Conservation (phyloP, 2,113 vertebrate species). For the Electrona antarctica region DNA sequence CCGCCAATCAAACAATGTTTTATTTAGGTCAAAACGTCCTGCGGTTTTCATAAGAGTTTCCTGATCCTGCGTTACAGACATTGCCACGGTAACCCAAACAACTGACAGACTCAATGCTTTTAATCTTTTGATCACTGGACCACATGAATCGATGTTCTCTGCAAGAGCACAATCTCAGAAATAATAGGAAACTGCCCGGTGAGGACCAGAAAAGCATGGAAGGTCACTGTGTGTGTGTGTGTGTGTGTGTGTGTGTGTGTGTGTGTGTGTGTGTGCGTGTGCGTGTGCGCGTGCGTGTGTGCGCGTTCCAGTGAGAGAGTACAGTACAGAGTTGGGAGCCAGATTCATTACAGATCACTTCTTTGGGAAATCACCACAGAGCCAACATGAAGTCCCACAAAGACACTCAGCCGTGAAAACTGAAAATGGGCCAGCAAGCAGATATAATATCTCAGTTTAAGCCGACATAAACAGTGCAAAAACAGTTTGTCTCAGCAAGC, state of each 20-base stretch:
- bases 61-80: constrained; percentile 33
- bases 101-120: constrained; percentile 32
- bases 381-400: constrained; percentile 33
- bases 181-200: constrained; percentile 53
- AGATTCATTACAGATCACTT: constrained; percentile 41
- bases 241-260: background rate
- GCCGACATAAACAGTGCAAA: constrained; percentile 24
- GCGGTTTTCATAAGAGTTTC: constrained; percentile 58
- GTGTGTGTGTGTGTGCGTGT: background rate
- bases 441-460: constrained; percentile 17
- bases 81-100: constrained; percentile 49
- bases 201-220: constrained; percentile 16
- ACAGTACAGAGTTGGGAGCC: constrained; percentile 24
- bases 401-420: constrained; percentile 32
- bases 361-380: constrained; percentile 26
- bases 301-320: constrained; percentile 26
- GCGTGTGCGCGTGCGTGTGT: background rate
- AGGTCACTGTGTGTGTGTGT: constrained; percentile 19
- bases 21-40: constrained; percentile 25
- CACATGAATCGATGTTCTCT: constrained; percentile 58
- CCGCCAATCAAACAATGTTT: constrained; percentile 55
- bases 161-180: constrained; percentile 36
- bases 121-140: constrained; percentile 62
- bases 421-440: constrained; percentile 25
- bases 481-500: background rate